Conservation (phyloP, 1,140 invertebrate species). For the Heterodera schachtii region DNA sequence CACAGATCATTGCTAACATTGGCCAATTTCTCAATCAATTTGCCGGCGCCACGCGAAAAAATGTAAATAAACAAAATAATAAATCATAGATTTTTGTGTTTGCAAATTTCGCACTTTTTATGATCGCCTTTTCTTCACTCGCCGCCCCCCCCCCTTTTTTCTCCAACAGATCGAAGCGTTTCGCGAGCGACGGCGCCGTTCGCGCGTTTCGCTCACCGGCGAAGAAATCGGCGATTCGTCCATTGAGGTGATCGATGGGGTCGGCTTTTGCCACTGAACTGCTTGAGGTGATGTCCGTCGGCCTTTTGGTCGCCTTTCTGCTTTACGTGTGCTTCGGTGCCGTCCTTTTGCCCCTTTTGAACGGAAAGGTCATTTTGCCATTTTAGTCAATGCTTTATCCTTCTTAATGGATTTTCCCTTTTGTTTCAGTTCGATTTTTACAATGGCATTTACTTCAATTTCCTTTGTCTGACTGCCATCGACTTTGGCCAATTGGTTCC, state of each 20-base stretch:
- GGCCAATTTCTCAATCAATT: conserved; percentile 58
- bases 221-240: conserved; percentile 50
- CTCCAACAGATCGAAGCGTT: conserved; percentile 33
- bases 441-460: conserved; percentile 58
- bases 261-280: background rate
- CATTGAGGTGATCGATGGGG: conserved; percentile 30
- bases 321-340: conserved; percentile 56
- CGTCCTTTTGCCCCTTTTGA: conserved; percentile 52
- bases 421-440: conserved; percentile 52
- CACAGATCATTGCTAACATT: conserved; percentile 54
- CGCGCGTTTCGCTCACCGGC: conserved; percentile 29
- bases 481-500: conserved; percentile 58
- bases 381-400: too few species aligned
- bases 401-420: background rate
- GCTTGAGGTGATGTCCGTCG: conserved; percentile 36
- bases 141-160: conserved; percentile 7
- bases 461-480: conserved; percentile 57
- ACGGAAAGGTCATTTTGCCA: conserved; percentile 45
- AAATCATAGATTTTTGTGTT: background rate
- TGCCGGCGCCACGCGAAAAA: conserved; percentile 51
- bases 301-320: conserved; percentile 45
- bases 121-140: too few species aligned
- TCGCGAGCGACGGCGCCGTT: conserved; percentile 30
- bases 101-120: conserved; percentile 16
- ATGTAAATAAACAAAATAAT: conserved; percentile 17